phyloP scores from a whole-genome alignment of 2,113 vertebrate species.

The Calyptomena viridis region DNA sequence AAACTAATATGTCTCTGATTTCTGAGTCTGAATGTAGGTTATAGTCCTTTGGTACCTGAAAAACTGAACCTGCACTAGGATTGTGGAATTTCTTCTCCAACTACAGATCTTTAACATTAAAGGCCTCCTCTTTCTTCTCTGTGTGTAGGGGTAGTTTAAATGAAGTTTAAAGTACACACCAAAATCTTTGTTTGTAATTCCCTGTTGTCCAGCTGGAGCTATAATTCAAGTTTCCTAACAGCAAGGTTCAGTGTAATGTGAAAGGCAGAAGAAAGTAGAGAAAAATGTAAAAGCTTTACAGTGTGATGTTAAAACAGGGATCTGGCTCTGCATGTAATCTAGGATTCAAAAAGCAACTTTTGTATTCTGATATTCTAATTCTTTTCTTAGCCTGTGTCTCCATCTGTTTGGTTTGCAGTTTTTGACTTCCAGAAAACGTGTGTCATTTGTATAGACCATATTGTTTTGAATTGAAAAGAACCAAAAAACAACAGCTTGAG shows the following conservation, averaged over 20 bases:
- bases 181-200: not conserved
- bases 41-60: not conserved
- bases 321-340: not conserved
- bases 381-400: not conserved
- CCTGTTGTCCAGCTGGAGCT: not conserved
- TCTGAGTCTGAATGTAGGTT: not conserved
- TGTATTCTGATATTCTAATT: not conserved
- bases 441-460: not conserved
- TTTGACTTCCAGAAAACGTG: not conserved
- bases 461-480: not conserved
- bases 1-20: not conserved
- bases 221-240: not conserved
- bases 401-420: conserved; percentile 11
- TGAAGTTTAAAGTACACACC: not conserved
- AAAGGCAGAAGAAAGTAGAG: not conserved
- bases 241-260: not conserved
- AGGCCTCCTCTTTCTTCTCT: not conserved
- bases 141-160: not conserved
- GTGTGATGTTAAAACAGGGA: not conserved
- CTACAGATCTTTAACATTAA: not conserved
- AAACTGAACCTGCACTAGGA: not conserved
- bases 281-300: not conserved
- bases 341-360: not conserved
- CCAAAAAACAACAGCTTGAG: not conserved
- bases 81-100: not conserved